phyloP scores from a whole-genome alignment of 2,113 vertebrate species.

The Stigmatopora nigra region DNA sequence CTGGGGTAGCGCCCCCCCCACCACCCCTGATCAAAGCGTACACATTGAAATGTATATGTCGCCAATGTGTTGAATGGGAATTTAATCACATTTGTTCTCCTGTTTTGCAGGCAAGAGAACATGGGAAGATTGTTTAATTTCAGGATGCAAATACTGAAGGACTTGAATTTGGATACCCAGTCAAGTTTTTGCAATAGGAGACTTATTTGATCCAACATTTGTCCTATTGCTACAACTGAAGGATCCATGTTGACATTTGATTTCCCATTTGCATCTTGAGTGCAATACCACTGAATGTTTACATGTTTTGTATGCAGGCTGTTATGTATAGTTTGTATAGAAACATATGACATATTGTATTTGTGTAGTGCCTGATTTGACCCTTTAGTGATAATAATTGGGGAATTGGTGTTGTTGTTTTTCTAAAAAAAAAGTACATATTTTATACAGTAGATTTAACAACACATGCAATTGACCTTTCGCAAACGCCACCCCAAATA shows the following conservation, averaged over 20 bases:
- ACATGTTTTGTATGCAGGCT: constrained; percentile 47
- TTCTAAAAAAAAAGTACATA: constrained; percentile 16
- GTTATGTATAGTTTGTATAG: constrained; percentile 22
- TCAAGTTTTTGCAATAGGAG: constrained; percentile 6
- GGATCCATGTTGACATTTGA: constrained; percentile 27
- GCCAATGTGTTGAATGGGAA: constrained; percentile 4
- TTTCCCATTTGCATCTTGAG: constrained; percentile 43
- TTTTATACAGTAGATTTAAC: constrained; percentile 6
- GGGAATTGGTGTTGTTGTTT: constrained; percentile 13
- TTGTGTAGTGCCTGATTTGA: constrained; percentile 51
- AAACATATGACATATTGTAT: constrained; percentile 1
- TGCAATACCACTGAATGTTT: constrained; percentile 62
- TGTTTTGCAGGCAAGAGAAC: constrained; percentile 63
- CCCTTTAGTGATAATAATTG: constrained; percentile 33
- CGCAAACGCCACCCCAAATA: too few relatives aligned
- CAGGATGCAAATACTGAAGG: constrained; percentile 40
- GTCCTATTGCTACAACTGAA: constrained; percentile 41
- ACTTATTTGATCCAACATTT: constrained; percentile 10
- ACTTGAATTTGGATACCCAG: neutral
- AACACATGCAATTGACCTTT: neutral
- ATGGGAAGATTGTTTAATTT: constrained; percentile 67
- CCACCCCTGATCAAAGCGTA: neutral
- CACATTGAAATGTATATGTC: constrained; percentile 8
- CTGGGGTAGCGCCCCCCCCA: constrained; percentile 1
- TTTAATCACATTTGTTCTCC: neutral